Base-by-base conservation (phyloP, 1,140 invertebrate genomes). In the Calliphora vicina region DNA sequence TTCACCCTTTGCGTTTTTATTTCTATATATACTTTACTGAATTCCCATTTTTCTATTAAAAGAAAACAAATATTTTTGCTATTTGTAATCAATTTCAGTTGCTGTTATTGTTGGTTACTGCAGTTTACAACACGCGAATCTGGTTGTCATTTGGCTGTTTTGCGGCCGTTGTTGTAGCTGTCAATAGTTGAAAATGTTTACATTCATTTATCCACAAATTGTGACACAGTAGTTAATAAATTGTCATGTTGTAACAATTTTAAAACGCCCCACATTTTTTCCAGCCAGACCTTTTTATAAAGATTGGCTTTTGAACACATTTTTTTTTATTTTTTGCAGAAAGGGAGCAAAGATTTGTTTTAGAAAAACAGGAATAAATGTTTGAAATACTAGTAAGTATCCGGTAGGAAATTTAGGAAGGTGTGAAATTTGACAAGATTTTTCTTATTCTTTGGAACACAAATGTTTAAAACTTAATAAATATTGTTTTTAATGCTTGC, bases 161-260 rank as follows among this genome's bases (percentile, higher is more conserved):
- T 35, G 35, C 35, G 35, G 35, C 35, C 35, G 35, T 35, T 35
- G 35, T 35, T 57, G 15, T n/a, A 5, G 15, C 50, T 57, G 50
- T 57, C 50, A 57, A 57, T 57, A 57, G 15, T 57, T 57, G 50
- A 57, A 57, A 57, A 17, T 23, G 61, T 67, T 67, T 67, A 67
- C 61, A 67, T 67, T 67, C 20, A 23, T 67, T 67, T 67, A 67
- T 10, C 61, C 61, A 67, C 61, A 67, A 67, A 67, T 67, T 67
- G 61, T 67, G 61, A 67, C 61, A 67, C 61, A 67, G 61, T 67
- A 67, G 61, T 67, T 67, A 67, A 67, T 67, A 67, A 67, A 67
- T 67, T 67, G 61, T 67, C 61, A 67, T 67, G 61, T 67, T 67
- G 61, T 67, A 67, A 67, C 61, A 10, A 9, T 67, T 67, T 67